Evolutionary conservation across 2,888 invertebrate genomes (phyloP).

Genomic region (Synergus gifuensis): DNA sequence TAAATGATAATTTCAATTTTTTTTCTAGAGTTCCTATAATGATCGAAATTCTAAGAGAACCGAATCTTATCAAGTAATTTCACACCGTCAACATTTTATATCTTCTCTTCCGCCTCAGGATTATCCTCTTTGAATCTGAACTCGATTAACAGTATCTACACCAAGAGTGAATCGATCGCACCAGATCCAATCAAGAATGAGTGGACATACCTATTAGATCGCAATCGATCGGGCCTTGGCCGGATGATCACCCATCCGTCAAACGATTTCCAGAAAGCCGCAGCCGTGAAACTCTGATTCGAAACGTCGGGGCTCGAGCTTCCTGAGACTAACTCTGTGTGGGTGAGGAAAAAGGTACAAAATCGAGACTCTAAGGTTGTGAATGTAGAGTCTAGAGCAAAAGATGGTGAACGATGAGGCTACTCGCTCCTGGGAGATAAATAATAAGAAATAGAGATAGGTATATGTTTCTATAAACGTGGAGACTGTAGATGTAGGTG

Average conservation of each 20-base stretch:
- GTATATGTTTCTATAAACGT: not conserved
- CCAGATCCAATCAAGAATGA: slow-evolving; percentile 27
- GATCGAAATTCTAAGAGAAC: not conserved
- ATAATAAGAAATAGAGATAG: slow-evolving; percentile 39
- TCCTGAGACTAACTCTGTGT: slow-evolving; percentile 52
- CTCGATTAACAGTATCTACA: slow-evolving; percentile 14
- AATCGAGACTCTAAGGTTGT: slow-evolving; percentile 55
- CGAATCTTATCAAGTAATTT: slow-evolving; percentile 3
- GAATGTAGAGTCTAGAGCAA: not conserved
- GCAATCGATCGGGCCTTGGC: slow-evolving; percentile 38
- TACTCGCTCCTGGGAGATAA: slow-evolving; percentile 43
- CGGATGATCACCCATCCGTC: slow-evolving; percentile 58
- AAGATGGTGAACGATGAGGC: slow-evolving; percentile 47
- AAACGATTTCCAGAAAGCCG: slow-evolving; percentile 57
- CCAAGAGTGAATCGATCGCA: slow-evolving; percentile 23
- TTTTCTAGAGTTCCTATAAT: not conserved
- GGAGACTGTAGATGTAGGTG: not conserved
- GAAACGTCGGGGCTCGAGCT: slow-evolving; percentile 61
- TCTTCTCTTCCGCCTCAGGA: slow-evolving; percentile 4
- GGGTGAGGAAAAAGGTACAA: slow-evolving; percentile 55
- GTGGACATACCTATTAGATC: slow-evolving; percentile 29
- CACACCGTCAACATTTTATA: not conserved
- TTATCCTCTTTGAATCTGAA: not conserved
- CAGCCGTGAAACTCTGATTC: slow-evolving; percentile 61
- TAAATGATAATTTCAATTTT: not conserved